A percentile compares a stretch with the other conserved stretches of the same genome.
Evolutionary conservation across 92 coral and sea anemone genomes (phyloP).

Genomic region (Epizoanthus rinbou): DNA sequence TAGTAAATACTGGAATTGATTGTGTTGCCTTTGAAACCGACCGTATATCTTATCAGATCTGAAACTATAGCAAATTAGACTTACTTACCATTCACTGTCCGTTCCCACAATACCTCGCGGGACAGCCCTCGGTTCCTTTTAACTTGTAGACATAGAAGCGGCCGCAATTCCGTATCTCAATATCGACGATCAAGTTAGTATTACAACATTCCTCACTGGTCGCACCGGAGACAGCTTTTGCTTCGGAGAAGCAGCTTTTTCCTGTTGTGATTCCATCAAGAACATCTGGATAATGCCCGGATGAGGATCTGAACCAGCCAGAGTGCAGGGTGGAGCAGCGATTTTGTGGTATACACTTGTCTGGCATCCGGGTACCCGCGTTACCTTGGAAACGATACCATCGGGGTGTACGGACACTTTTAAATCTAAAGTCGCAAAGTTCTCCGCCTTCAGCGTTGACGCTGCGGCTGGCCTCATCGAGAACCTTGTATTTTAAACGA

Average conservation of each 20-base stretch:
- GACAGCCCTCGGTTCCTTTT: not conserved
- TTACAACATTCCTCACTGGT: not conserved
- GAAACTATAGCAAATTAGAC: too few species aligned
- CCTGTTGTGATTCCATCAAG: constrained; percentile 15
- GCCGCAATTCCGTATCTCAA: constrained; percentile 26
- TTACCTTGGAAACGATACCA: constrained; percentile 28
- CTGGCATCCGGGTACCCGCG: constrained; percentile 20
- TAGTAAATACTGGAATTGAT: too few species aligned
- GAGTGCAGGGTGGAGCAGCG: constrained; percentile 5
- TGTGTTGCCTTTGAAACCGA: too few species aligned
- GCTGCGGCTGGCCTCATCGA: constrained; percentile 4
- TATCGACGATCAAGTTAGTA: not conserved
- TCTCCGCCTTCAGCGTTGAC: not conserved
- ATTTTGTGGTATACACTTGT: not conserved
- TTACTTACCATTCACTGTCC: constrained; percentile 7
- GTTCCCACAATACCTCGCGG: constrained; percentile 26
- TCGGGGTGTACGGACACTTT: too few species aligned
- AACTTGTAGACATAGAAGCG: constrained; percentile 31
- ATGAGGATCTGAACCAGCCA: constrained; percentile 11
- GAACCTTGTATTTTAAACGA: constrained; percentile 16
- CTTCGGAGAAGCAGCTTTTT: not conserved
- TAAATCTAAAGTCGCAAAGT: not conserved
- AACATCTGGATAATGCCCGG: constrained; percentile 19
- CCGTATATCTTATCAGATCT: too few species aligned
- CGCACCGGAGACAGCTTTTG: too few species aligned